These are phyloP conservation scores for Acanthoscelides obtectus DNA, from an alignment of 2,888 invertebrate genomes.

Conservation along the genomic window DNA sequence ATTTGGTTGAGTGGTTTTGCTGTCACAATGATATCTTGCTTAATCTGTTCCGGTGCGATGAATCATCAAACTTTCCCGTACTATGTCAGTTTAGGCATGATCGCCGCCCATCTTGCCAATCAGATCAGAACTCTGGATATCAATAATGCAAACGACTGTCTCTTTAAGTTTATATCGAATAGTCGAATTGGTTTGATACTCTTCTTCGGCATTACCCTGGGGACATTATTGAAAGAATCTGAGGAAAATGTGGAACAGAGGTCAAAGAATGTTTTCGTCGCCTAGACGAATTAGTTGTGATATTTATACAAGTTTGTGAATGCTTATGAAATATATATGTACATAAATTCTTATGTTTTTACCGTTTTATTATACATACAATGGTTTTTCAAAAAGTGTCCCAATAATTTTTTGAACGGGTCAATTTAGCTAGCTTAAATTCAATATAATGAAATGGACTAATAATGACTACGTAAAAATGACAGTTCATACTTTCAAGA, in stretches of 20 bases:
- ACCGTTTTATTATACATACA: too few relatives aligned
- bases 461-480: too few relatives aligned
- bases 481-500: too few relatives aligned
- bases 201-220: conserved; percentile 73
- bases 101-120: conserved; percentile 62
- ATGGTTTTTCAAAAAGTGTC: too few relatives aligned
- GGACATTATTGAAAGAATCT: conserved; percentile 46
- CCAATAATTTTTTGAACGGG: too few relatives aligned
- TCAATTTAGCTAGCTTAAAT: too few relatives aligned
- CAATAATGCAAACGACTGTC: conserved; percentile 80
- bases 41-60: conserved; percentile 60
- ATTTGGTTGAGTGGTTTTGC: conserved; percentile 73
- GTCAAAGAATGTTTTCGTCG: too few relatives aligned
- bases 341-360: neutral
- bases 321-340: too few relatives aligned
- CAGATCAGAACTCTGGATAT: conserved; percentile 74
- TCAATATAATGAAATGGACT: too few relatives aligned
- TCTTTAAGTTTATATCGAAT: conserved; percentile 86
- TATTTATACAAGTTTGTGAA: conserved; percentile 5
- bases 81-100: conserved; percentile 63
- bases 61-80: conserved; percentile 79
- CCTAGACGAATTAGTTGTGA: neutral
- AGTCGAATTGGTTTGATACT: conserved; percentile 81
- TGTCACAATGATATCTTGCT: conserved; percentile 60
- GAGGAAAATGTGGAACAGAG: conserved; percentile 15